Evolutionary conservation across 2,113 vertebrate genomes (phyloP), one percentile per base, ranked within the genome.

Genomic region (Engraulis encrasicolus): DNA sequence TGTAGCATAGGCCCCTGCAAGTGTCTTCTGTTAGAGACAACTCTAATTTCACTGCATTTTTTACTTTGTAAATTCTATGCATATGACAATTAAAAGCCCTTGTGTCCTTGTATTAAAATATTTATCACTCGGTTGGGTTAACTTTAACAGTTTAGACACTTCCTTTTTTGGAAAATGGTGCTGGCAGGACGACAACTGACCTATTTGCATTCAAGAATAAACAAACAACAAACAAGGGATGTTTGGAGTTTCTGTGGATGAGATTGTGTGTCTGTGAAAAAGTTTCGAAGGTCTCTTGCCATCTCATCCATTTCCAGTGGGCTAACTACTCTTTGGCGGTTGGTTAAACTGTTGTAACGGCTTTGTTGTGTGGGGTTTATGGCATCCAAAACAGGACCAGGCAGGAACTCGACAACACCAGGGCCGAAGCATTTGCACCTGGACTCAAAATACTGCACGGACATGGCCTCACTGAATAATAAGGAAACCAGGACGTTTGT

Each of bases 371-470:
- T 66, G 66, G 66, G 31, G 31, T 74, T 74, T 34, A 34, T 74
- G 27, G 27, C 27, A 71, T 71, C n/a, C 27, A 31, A 27, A 74
- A 74, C 31, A 14, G 66, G 66, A 74, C 34, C 66, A 74, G 66
- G 6, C 66, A 74, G 15, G 66, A 11, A 2, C 31, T 14, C 5
- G 12, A 74, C 27, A 3, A 36, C 66, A 74, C 66, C 27, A 74
- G 11, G 11, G 66, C 66, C 66, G n/a, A 74, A 74, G 66, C 66
- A 74, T 74, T 74, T 74, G 66, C 66, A 74, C 66, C 66, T 74
- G 66, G 66, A 27, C 66, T 74, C 31, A 74, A 74, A 74, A 74
- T 74, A 74, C 66, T 36, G 31, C 66, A 74, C 66, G 12, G 66
- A 31, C 12, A 74, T 74, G 23, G 17, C 66, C 34, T 15, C 12